phyloP scores from a whole-genome alignment of 2,797 vertebrate species.

The Chelon auratus region DNA sequence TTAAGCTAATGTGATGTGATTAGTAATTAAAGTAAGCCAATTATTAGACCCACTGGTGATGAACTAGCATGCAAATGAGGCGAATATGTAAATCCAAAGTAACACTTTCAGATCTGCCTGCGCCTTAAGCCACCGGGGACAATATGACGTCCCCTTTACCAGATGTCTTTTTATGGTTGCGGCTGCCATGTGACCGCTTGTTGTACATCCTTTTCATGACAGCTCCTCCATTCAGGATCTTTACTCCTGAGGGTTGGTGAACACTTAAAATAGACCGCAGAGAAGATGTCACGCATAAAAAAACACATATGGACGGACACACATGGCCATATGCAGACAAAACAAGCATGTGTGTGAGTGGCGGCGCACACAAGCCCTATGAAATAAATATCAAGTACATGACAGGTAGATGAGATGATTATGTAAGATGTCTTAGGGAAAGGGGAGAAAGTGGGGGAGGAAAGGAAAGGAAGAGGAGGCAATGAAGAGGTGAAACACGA shows the following conservation, averaged over 20 bases:
- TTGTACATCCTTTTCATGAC: conserved; percentile 5
- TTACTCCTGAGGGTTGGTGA: conserved; percentile 18
- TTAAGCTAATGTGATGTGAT: background rate
- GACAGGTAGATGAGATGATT: conserved; percentile 65
- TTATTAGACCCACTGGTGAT: background rate
- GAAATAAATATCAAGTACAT: conserved; percentile 66
- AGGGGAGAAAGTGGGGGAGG: conserved; percentile 21
- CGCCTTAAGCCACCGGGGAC: background rate
- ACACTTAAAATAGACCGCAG: conserved; percentile 51
- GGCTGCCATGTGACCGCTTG: background rate
- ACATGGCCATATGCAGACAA: conserved; percentile 11
- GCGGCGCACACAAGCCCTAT: conserved; percentile 32
- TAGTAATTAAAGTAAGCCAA: background rate
- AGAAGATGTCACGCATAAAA: conserved; percentile 26
- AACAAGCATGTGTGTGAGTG: conserved; percentile 1
- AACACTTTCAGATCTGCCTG: background rate
- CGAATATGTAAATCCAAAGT: background rate
- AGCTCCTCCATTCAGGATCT: conserved; percentile 41
- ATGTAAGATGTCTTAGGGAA: conserved; percentile 55
- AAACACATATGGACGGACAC: background rate
- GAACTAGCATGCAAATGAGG: background rate
- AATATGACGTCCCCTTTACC: background rate
- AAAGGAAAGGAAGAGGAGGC: conserved; percentile 7
- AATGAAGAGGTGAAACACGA: background rate
- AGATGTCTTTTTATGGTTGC: background rate